Base-by-base conservation (phyloP, 2,888 invertebrate species). In the Proisotoma minuta region DNA sequence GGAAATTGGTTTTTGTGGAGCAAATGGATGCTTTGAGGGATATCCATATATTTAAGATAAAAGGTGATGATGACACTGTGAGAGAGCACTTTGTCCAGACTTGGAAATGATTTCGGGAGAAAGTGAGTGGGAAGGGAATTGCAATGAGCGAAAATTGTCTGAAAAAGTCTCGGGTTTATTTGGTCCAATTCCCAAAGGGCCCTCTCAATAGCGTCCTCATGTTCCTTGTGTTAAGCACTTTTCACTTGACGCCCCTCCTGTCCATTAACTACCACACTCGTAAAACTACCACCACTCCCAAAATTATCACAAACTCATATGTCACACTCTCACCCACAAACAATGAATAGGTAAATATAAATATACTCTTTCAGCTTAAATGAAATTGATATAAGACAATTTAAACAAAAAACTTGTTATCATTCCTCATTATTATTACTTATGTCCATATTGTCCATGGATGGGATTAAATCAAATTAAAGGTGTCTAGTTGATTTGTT, bases 61-160 rank as follows among this genome's bases (percentile, higher is more conserved):
- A 40, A 56, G 47, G 43, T 43, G 43, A 4, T 23, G 40, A 56
- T 34, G 34, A 8, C 15, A 15, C 34, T 43, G 43, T 15, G 18
- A 12, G 20, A 43, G 43, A 43, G 43, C n/a, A n/a, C n/a, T n/a
- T n/a, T n/a, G n/a, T n/a, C n/a, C n/a, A n/a, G n/a, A n/a, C n/a
- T n/a, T n/a, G n/a, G n/a, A n/a, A n/a, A n/a, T n/a, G n/a, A n/a
- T n/a, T 34, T 18, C 5, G 10, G 5, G 47, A 15, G 39, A 47
- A 47, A 26, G 47, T 43, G 56, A 56, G 56, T 43, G 43, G 39
- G 40, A 56, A 40, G 49, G 50, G 60, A 56, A 60, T 49, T 56
- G 50, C 50, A 69, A 68, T 67, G 67, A 72, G 69, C 69, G 66
- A 72, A 70, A 68, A 70, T 69, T 68, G 68, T 63, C 66, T 68